phyloP scores from a whole-genome alignment of 2,888 invertebrate genomes.

The Ceraclea dissimilis region DNA sequence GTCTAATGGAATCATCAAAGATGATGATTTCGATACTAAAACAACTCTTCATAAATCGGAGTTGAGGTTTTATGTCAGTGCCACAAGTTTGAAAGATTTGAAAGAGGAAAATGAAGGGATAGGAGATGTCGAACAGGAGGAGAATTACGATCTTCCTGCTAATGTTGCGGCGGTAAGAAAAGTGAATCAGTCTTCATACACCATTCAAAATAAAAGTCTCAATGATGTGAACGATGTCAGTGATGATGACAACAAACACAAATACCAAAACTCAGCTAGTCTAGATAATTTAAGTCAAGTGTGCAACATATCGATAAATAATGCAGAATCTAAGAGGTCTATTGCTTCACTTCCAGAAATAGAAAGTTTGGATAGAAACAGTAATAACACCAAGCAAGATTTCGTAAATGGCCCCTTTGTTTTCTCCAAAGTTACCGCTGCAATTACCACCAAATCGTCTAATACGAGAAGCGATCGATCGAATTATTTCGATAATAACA shows the following conservation, averaged over 20 bases:
- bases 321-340: constrained; percentile 20
- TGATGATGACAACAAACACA: constrained; percentile 11
- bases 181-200: constrained; percentile 9
- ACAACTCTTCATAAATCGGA: constrained; percentile 21
- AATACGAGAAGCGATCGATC: constrained; percentile 16
- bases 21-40: background rate
- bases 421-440: constrained; percentile 13
- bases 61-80: constrained; percentile 22
- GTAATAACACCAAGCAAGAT: constrained; percentile 7
- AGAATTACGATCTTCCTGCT: constrained; percentile 20
- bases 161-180: background rate
- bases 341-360: constrained; percentile 22
- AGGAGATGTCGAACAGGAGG: background rate
- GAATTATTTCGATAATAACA: constrained; percentile 21
- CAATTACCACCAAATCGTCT: constrained; percentile 10
- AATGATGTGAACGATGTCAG: constrained; percentile 15
- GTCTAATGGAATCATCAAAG: background rate
- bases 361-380: constrained; percentile 16
- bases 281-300: constrained; percentile 25
- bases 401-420: constrained; percentile 11
- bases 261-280: constrained; percentile 24
- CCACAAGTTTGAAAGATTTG: constrained; percentile 16
- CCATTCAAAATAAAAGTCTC: constrained; percentile 18
- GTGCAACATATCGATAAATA: constrained; percentile 23
- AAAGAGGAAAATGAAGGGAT: constrained; percentile 7